Conservation (phyloP, 2,113 vertebrate species). For the Gallinago undulata region DNA sequence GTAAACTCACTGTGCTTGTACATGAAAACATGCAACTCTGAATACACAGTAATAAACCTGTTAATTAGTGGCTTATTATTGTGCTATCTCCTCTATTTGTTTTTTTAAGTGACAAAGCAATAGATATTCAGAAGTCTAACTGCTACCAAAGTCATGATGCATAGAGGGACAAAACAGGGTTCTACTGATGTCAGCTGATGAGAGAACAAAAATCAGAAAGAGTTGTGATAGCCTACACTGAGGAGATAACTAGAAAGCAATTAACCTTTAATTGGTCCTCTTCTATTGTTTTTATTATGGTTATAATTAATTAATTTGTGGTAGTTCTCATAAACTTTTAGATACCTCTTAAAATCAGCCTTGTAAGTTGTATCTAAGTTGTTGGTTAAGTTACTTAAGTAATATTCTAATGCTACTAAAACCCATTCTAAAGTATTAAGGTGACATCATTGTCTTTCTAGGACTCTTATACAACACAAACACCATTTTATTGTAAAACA, state of each 20-base stretch:
- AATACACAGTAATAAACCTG: not conserved
- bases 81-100: not conserved
- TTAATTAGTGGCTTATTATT: not conserved
- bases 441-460: not conserved
- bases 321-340: not conserved
- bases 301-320: not conserved
- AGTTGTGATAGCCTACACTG: not conserved
- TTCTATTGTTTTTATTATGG: not conserved
- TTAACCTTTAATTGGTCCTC: not conserved
- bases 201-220: not conserved
- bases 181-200: not conserved
- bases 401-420: constrained; percentile 1
- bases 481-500: not conserved
- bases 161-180: not conserved
- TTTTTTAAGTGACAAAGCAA: not conserved
- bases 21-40: not conserved
- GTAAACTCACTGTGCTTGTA: not conserved
- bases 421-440: not conserved
- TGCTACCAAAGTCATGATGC: not conserved
- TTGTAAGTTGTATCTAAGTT: not conserved
- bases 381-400: not conserved
- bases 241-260: not conserved
- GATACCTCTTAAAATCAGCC: not conserved
- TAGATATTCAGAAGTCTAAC: not conserved
- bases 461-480: not conserved